These are phyloP conservation scores for Pogonomyrmex californicus DNA, from an alignment of 1,140 invertebrate species.

Conservation along the genomic window DNA sequence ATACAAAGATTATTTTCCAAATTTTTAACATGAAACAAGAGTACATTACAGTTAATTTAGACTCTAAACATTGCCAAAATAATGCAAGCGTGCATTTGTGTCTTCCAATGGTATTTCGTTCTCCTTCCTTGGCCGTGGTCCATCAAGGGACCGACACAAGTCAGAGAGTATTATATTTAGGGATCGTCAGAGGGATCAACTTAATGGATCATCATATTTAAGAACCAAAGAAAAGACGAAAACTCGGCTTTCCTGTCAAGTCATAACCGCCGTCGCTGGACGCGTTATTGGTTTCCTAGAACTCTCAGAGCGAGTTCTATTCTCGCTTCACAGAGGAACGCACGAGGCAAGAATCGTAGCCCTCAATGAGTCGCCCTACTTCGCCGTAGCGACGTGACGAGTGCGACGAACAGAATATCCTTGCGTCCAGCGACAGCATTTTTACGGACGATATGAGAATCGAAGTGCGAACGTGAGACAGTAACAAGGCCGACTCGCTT, in stretches of 20 bases:
- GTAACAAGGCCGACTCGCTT: neutral
- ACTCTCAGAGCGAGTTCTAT: neutral
- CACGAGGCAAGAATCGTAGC: no score
- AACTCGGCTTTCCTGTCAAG: neutral
- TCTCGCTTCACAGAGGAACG: neutral
- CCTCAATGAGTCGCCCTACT: neutral
- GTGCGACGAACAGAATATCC: neutral
- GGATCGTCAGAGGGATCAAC: no score
- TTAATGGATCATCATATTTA: neutral
- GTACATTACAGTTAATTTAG: neutral
- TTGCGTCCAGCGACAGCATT: neutral
- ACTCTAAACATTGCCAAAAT: neutral
- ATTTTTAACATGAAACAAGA: conserved; percentile 26
- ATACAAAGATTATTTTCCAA: conserved; percentile 44
- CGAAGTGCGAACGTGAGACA: conserved; percentile 1
- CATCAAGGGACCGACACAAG: neutral
- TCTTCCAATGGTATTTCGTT: conserved; percentile 19
- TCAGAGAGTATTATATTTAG: no score
- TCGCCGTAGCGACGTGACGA: neutral
- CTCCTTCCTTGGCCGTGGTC: no score
- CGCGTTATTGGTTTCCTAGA: neutral
- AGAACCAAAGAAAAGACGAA: neutral
- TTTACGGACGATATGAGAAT: conserved; percentile 11
- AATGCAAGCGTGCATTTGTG: neutral
- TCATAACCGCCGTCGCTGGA: neutral